Conservation (phyloP, 2,888 invertebrate species). For the Sinhomidia bicolor region DNA sequence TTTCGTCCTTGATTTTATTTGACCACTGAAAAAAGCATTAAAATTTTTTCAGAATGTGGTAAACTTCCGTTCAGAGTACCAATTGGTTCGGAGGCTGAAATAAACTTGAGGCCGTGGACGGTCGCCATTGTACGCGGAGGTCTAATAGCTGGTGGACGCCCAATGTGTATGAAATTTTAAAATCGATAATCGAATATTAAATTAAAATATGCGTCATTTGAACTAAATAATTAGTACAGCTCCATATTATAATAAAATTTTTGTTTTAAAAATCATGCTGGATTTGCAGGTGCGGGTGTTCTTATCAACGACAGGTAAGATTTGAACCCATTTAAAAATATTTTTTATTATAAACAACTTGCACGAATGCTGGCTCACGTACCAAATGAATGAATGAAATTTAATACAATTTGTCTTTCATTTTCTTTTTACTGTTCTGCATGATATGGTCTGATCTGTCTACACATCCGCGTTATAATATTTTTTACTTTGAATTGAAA, state of each 20-base stretch:
- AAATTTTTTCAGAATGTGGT: constrained; percentile 75
- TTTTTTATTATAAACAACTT: too few species aligned
- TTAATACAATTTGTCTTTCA: constrained; percentile 8
- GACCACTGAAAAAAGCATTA: too few species aligned
- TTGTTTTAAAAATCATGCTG: too few species aligned
- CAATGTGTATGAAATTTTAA: too few species aligned
- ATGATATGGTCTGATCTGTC: constrained; percentile 17
- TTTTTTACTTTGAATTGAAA: not conserved
- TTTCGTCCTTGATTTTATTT: not conserved
- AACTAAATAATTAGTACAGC: too few species aligned
- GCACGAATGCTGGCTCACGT: too few species aligned
- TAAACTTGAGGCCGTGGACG: constrained; percentile 79
- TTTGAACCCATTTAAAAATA: not conserved
- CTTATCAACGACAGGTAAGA: constrained; percentile 72
- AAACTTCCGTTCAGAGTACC: constrained; percentile 76
- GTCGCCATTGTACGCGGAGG: constrained; percentile 76
- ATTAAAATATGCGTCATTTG: too few species aligned
- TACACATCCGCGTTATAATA: not conserved
- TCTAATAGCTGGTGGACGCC: constrained; percentile 76
- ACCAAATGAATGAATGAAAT: not conserved
- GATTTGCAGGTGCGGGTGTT: constrained; percentile 74
- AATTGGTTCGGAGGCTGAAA: constrained; percentile 67
- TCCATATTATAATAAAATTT: too few species aligned
- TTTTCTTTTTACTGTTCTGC: constrained; percentile 12
- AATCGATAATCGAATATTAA: too few species aligned